A percentile compares a stretch with the other conserved stretches of the same genome.
Conservation (phyloP, 2,888 invertebrate genomes). For the Drosophila stalkeri region DNA sequence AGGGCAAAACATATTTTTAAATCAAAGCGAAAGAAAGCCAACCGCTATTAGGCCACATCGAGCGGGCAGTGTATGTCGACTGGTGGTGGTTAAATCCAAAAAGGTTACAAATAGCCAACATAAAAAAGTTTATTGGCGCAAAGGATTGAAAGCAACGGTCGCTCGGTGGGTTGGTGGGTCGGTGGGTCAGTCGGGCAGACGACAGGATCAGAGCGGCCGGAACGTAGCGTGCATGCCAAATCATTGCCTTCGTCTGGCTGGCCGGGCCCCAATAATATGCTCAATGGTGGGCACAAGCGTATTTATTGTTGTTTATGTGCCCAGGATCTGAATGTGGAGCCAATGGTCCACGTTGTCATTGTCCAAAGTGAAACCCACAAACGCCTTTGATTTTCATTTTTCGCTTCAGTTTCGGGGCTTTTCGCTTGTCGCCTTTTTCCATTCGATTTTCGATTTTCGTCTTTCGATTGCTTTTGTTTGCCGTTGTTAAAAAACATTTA, state of each 20-base stretch:
- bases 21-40: conserved; percentile 67
- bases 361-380: conserved; percentile 37
- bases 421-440: conserved; percentile 35
- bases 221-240: conserved; percentile 67
- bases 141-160: conserved; percentile 73
- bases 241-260: conserved; percentile 46
- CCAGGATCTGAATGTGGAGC: conserved; percentile 46
- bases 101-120: conserved; percentile 77
- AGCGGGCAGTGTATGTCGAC: conserved; percentile 16
- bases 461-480: conserved; percentile 70
- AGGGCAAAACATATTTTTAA: conserved; percentile 75
- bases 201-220: conserved; percentile 31
- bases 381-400: conserved; percentile 52
- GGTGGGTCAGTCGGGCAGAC: conserved; percentile 16
- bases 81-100: conserved; percentile 56
- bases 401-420: conserved; percentile 46
- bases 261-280: conserved; percentile 50
- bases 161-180: conserved; percentile 4
- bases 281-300: conserved; percentile 59
- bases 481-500: conserved; percentile 78
- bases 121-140: conserved; percentile 78
- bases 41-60: conserved; percentile 72
- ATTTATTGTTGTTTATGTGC: conserved; percentile 78
- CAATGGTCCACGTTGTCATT: conserved; percentile 1
- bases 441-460: conserved; percentile 39